Percentiles rank a stretch among this genome's conserved stretches.
phyloP scores from a whole-genome alignment of 2,888 invertebrate genomes.

The Troides helena region DNA sequence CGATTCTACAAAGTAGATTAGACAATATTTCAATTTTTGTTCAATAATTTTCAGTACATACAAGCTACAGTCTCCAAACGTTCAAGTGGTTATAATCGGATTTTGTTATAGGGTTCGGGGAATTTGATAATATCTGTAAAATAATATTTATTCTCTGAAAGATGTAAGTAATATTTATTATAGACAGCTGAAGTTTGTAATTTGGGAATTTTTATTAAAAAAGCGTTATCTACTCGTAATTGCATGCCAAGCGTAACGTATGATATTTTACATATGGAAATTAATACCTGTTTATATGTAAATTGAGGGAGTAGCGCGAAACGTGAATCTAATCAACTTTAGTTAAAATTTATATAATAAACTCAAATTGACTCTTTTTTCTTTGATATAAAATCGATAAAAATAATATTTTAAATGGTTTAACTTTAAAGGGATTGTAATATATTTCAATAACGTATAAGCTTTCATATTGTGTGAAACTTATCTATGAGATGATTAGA shows the following conservation, averaged over 20 bases:
- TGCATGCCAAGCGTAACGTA: neutral
- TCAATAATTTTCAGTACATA: too few species aligned
- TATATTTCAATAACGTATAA: too few species aligned
- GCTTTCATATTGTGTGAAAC: too few species aligned
- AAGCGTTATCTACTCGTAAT: neutral
- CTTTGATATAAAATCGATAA: too few species aligned
- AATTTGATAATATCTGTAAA: neutral
- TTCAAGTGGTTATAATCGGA: too few species aligned
- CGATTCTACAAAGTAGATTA: neutral
- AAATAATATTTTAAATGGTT: too few species aligned
- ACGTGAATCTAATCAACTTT: neutral
- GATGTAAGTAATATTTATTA: neutral
- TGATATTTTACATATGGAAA: neutral
- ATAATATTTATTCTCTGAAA: too few species aligned
- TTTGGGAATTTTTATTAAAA: neutral
- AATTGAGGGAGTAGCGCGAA: neutral
- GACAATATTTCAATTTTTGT: neutral
- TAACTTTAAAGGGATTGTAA: too few species aligned
- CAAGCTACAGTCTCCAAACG: neutral
- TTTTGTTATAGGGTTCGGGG: neutral
- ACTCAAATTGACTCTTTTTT: neutral
- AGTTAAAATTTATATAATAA: neutral
- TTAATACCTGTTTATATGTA: neutral
- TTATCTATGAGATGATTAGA: too few species aligned
- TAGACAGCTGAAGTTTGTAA: neutral